These are phyloP conservation scores for Agrilus mali DNA, from an alignment of 2,888 invertebrate genomes.

Conservation along the genomic window DNA sequence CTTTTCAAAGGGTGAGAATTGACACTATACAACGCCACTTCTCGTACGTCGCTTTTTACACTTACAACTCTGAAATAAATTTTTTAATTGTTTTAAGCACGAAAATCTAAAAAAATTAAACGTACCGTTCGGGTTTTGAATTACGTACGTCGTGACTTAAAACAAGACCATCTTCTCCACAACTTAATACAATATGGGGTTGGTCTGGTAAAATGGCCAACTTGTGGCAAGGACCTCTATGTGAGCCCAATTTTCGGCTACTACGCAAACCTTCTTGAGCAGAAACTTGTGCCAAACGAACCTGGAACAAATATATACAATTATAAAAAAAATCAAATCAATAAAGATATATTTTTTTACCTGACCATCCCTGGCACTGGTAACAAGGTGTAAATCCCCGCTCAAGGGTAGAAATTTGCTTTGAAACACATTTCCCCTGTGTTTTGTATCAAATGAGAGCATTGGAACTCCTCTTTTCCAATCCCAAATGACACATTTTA, in stretches of 20 bases:
- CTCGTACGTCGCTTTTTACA: conserved; percentile 41
- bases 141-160: conserved; percentile 71
- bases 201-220: conserved; percentile 62
- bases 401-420: conserved; percentile 75
- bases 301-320: conserved; percentile 30
- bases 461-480: conserved; percentile 63
- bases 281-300: conserved; percentile 47
- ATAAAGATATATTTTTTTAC: conserved; percentile 34
- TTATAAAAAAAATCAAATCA: too few relatives aligned
- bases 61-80: conserved; percentile 38
- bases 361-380: conserved; percentile 83
- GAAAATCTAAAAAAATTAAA: conserved; percentile 10
- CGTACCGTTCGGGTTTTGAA: conserved; percentile 49
- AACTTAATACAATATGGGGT: conserved; percentile 69
- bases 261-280: conserved; percentile 37
- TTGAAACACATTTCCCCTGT: conserved; percentile 81
- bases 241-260: conserved; percentile 48
- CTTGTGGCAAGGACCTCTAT: conserved; percentile 75
- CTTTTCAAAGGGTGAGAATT: conserved; percentile 68
- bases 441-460: conserved; percentile 65
- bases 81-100: background rate
- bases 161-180: conserved; percentile 79
- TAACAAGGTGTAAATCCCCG: conserved; percentile 71
- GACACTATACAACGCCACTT: conserved; percentile 78
- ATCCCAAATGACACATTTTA: conserved; percentile 77